These are phyloP conservation scores for Alviniconcha strummeri DNA, from an alignment of 2,888 invertebrate species.

Conservation along the genomic window DNA sequence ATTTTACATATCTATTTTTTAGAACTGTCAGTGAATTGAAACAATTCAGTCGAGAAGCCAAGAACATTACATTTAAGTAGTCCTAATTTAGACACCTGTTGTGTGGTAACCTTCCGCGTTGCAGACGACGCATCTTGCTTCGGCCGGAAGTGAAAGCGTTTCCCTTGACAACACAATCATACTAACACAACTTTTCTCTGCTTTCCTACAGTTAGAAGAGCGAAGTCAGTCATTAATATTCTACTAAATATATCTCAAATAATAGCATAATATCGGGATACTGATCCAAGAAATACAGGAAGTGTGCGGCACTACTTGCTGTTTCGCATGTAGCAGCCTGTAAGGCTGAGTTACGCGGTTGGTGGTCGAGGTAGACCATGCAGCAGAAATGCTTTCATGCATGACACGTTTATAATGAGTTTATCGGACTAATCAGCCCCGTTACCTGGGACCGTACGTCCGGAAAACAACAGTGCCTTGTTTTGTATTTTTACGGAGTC, in stretches of 20 bases:
- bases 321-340: background rate
- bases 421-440: constrained; percentile 11
- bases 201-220: too few relatives aligned
- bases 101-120: constrained; percentile 10
- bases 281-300: too few relatives aligned
- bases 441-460: constrained; percentile 23
- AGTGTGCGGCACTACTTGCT: background rate
- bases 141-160: constrained; percentile 5
- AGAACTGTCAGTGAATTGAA: too few relatives aligned
- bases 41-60: too few relatives aligned
- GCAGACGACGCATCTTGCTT: background rate
- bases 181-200: too few relatives aligned
- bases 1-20: too few relatives aligned
- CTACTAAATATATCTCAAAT: too few relatives aligned
- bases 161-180: constrained; percentile 12
- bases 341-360: background rate
- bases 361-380: background rate
- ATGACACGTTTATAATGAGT: constrained; percentile 8
- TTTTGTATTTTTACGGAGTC: too few relatives aligned
- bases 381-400: background rate
- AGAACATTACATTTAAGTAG: too few relatives aligned
- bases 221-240: too few relatives aligned
- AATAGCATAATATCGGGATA: too few relatives aligned
- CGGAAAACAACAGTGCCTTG: background rate
- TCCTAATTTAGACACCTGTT: too few relatives aligned